Percentiles rank a stretch among this genome's conserved stretches.
These are phyloP conservation scores for Pionites leucogaster DNA, from an alignment of 2,113 vertebrate genomes.

Conservation along the genomic window DNA sequence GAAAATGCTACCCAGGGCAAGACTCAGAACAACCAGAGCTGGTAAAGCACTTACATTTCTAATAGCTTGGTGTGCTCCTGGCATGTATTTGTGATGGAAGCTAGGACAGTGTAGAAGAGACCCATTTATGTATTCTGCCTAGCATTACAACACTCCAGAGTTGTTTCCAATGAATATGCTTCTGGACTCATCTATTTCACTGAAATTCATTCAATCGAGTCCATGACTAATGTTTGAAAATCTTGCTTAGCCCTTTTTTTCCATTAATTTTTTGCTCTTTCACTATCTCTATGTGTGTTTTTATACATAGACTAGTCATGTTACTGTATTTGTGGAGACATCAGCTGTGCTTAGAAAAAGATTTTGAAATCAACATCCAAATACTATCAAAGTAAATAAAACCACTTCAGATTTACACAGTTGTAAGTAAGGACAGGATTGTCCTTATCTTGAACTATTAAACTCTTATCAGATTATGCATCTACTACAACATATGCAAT, in stretches of 20 bases:
- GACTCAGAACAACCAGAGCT: neutral
- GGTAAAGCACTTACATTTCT: neutral
- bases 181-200: neutral
- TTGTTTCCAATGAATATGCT: neutral
- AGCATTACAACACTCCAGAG: neutral
- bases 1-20: neutral
- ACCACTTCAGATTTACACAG: neutral
- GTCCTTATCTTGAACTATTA: neutral
- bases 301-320: neutral
- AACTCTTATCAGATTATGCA: neutral
- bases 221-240: neutral
- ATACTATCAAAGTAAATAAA: neutral
- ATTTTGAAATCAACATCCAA: neutral
- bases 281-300: neutral
- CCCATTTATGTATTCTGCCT: neutral
- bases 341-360: neutral
- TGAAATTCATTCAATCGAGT: neutral
- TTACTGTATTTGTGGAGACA: neutral
- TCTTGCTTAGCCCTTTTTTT: neutral
- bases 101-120: neutral
- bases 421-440: neutral
- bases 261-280: neutral
- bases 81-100: neutral
- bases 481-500: neutral
- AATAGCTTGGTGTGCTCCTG: neutral